Base-by-base conservation (phyloP, 2,113 vertebrate genomes). In the Daboia siamensis region DNA sequence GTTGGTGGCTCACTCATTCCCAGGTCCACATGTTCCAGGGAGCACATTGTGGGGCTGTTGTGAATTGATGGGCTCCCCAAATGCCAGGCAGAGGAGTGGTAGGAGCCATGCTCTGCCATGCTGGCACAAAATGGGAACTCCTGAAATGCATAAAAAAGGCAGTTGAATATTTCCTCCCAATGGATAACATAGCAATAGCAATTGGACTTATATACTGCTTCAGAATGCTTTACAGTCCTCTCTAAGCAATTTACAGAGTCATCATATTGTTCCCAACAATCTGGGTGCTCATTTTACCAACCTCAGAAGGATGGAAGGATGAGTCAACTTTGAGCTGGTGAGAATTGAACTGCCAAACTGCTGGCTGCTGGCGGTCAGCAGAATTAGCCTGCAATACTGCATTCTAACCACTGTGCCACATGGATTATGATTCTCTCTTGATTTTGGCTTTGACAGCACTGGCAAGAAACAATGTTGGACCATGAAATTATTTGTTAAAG, bases 41-140 rank as follows among this genome's bases (percentile, higher is more conserved):
- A 91, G 54, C 96, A 97, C 89, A 93, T 15, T 3, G 96, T 69
- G 1, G 97, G 96, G 1, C 74, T 80, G 74, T 92, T 17, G 2
- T 95, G 94, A 92, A 96, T 95, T 0, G 93, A 94, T 51, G 96
- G 96, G 3, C 94, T 54, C 92, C 95, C 97, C 33, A 86, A 52
- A 0, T 94, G 91, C 96, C 96, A 94, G 59, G 94, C 95, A 93
- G 97, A 95, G 74, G 80, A 92, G 51, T 94, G 69, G 91, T 97
- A 94, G 55, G 97, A 95, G 94, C 96, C 2, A 94, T 98, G 97
- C 95, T 99, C 98, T 85, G 98, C 98, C 97, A 98, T 99, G 97
- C 97, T 97, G 96, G 97, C 97, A 93, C 86, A 93, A 85, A 95
- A 93, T 46, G 1, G 11, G 93, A 96, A 91, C 92, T 85, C 98